phyloP scores from a whole-genome alignment of 2,113 vertebrate species.

The Misgurnus anguillicaudatus region DNA sequence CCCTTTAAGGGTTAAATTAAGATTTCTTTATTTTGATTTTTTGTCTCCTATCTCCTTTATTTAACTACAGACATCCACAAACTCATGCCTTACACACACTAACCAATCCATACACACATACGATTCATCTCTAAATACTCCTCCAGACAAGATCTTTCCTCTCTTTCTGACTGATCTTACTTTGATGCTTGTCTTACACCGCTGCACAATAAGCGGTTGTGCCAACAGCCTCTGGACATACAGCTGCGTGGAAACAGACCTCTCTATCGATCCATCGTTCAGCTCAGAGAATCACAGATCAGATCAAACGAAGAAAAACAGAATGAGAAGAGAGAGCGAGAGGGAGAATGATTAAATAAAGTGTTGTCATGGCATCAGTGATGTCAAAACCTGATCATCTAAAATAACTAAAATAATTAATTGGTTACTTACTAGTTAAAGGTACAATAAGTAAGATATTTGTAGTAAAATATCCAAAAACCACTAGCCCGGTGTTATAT shows the following conservation, averaged over 20 bases:
- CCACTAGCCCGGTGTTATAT: too few species aligned
- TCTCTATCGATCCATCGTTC: slow-evolving; percentile 56
- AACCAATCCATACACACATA: background rate
- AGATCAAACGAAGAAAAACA: slow-evolving; percentile 54
- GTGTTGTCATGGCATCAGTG: background rate
- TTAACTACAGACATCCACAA: background rate
- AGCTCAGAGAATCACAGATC: slow-evolving; percentile 55
- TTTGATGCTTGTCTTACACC: slow-evolving; percentile 65
- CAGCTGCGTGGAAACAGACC: slow-evolving; percentile 65
- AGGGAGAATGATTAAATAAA: background rate
- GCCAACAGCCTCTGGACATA: slow-evolving; percentile 69
- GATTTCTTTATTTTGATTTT: too few species aligned
- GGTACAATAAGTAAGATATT: too few species aligned
- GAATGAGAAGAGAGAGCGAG: background rate
- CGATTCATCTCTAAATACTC: background rate
- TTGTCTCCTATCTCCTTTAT: background rate
- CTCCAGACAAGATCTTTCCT: slow-evolving; percentile 56
- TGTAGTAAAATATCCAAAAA: too few species aligned
- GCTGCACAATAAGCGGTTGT: slow-evolving; percentile 72
- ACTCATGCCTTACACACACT: background rate
- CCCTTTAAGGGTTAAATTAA: too few species aligned
- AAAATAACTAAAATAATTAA: too few species aligned
- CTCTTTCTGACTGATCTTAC: slow-evolving; percentile 66
- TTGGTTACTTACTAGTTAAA: too few species aligned
- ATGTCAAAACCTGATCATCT: background rate